Base-by-base conservation (phyloP, 2,888 invertebrate genomes). In the Slavum lentiscoides region DNA sequence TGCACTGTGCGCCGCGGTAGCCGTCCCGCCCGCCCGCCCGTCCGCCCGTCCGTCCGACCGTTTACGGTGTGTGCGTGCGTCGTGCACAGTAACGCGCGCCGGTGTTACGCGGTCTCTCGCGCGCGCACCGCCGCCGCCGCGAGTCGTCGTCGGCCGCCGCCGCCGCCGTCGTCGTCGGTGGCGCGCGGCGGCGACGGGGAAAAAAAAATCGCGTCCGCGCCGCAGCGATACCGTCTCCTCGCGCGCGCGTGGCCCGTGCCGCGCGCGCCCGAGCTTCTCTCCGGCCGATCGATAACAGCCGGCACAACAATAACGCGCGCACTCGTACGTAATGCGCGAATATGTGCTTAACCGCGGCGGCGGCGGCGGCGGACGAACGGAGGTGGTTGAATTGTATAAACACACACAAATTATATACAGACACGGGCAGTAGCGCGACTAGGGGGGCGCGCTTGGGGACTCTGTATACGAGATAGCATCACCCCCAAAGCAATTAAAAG, bases 231-330 rank as follows among this genome's bases (percentile, higher is more conserved):
- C 74, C 53, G 64, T 15, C 74, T 1, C 30, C 74, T 1, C 30
- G 30, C 30, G 30, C 30, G 30, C 30, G 30, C 4, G 30, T 30
- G 55, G 55, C 55, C n/a, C 53, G 59, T 23, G 73, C 39, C 55
- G 74, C 74, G 67, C 77, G 77, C 77, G 77, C 77, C 49, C 77
- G 77, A 77, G 77, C 77, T 77, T 77, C 70, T 23, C 58, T 4
- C 19, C 49, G 39, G 13, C 58, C 77, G 77, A 77, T 77, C 77
- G 77, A 77, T 77, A 77, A 77, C 77, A 77, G 77, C 77, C 77
- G 77, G 77, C 77, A 13, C 49, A 49, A 77, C 77, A 77, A 77
- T 62, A 77, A 77, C 53, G 39, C 69, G 53, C 58, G 15, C 30
- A 4, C 30, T 30, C 30, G 30, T 30, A 30, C 30, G n/a, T n/a